A percentile compares a stretch with the other conserved stretches of the same genome.
Conservation (phyloP, 2,797 vertebrate species). For the Acanthurus lineatus region DNA sequence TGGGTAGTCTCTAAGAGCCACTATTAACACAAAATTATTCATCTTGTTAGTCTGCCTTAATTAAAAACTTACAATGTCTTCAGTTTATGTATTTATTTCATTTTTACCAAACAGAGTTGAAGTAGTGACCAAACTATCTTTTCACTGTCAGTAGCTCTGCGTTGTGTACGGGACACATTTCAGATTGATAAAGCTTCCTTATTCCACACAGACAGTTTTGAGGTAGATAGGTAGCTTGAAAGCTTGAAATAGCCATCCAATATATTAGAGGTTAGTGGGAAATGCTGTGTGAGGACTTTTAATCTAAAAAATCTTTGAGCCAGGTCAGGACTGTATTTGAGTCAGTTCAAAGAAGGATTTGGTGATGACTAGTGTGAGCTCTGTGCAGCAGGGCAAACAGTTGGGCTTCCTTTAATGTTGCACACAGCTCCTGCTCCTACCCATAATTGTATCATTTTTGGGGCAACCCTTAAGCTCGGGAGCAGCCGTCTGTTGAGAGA, state of each 20-base stretch:
- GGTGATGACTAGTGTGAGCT: neutral
- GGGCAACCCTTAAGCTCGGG: slow-evolving; percentile 32
- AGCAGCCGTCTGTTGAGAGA: slow-evolving; percentile 46
- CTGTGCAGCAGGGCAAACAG: slow-evolving; percentile 36
- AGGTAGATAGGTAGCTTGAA: neutral
- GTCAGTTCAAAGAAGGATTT: neutral
- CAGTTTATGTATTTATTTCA: neutral
- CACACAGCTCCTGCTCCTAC: slow-evolving; percentile 30
- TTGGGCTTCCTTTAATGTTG: slow-evolving; percentile 34
- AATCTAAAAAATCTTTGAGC: too few species aligned
- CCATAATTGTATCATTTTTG: slow-evolving; percentile 34
- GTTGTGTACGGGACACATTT: neutral
- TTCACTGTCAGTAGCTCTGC: neutral
- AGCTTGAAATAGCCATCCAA: neutral
- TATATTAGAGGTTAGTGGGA: neutral
- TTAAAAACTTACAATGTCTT: neutral
- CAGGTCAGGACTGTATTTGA: neutral
- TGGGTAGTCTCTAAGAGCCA: neutral
- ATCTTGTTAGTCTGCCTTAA: neutral
- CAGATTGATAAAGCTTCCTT: neutral
- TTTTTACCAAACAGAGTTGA: neutral
- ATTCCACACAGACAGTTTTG: neutral
- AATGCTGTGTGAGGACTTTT: neutral
- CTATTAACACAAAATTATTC: neutral
- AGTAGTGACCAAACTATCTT: neutral